Evolutionary conservation across 2,113 vertebrate species (phyloP).

Genomic region (Heliornis fulica): DNA sequence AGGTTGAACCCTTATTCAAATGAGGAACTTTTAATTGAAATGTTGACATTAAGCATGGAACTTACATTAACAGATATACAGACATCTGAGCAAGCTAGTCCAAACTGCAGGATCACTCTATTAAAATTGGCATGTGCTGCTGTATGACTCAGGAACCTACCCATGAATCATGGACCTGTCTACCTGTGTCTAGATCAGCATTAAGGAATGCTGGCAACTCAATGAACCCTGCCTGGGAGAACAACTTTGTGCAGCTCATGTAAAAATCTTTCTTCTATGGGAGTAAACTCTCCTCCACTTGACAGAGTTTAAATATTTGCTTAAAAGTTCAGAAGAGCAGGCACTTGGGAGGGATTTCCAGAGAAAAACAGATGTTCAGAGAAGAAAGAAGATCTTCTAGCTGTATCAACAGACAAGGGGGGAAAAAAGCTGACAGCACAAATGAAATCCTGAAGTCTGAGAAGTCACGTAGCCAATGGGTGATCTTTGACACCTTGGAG

Average conservation of each 20-base stretch:
- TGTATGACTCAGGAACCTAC: not conserved
- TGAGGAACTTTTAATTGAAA: not conserved
- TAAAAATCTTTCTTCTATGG: not conserved
- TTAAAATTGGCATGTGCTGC: not conserved
- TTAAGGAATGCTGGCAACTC: not conserved
- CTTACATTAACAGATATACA: not conserved
- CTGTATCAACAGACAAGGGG: not conserved
- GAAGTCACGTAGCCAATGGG: not conserved
- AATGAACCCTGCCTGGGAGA: not conserved
- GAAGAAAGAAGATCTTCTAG: not conserved
- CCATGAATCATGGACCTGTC: not conserved
- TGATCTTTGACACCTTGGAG: not conserved
- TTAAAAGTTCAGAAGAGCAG: not conserved
- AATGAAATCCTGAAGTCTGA: not conserved
- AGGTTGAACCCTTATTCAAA: not conserved
- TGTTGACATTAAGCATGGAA: not conserved
- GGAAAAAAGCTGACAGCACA: not conserved
- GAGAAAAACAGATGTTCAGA: not conserved
- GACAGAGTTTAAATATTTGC: not conserved
- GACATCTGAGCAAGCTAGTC: not conserved
- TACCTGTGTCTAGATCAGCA: not conserved
- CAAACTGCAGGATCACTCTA: not conserved
- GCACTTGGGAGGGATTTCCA: not conserved
- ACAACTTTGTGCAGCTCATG: not conserved
- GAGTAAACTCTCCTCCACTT: not conserved